Conservation (phyloP, 2,888 invertebrate species). For the Hydrotaea cyrtoneurina region DNA sequence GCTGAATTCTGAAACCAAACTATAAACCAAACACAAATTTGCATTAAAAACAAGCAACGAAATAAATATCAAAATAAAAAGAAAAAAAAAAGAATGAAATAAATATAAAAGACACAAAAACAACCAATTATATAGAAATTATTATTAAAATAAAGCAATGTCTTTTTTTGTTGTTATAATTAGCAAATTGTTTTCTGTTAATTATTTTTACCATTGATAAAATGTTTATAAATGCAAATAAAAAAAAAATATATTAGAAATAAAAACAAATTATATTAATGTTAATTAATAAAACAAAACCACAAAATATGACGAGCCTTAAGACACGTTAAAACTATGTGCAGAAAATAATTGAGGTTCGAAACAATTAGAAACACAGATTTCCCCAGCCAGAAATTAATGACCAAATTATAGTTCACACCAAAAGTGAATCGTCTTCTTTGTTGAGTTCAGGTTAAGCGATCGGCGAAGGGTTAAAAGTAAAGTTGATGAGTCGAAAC, state of each 20-base stretch:
- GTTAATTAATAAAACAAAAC: background rate
- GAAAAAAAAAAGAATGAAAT: too few relatives aligned
- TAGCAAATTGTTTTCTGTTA: constrained; percentile 25
- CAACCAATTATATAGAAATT: constrained; percentile 12
- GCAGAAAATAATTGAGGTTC: too few relatives aligned
- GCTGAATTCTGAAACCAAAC: background rate
- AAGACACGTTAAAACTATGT: too few relatives aligned
- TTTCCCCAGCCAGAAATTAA: too few relatives aligned
- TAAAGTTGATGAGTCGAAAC: too few relatives aligned
- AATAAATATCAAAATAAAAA: background rate
- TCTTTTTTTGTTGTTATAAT: constrained; percentile 23
- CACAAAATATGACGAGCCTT: too few relatives aligned
- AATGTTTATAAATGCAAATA: constrained; percentile 19
- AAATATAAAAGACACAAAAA: background rate
- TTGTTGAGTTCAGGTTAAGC: too few relatives aligned
- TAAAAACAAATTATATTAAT: background rate
- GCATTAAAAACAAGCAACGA: constrained; percentile 18
- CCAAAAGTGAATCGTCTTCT: too few relatives aligned
- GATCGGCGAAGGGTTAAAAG: too few relatives aligned
- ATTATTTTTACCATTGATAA: constrained; percentile 19
- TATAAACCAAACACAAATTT: background rate
- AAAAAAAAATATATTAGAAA: background rate
- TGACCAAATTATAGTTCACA: too few relatives aligned
- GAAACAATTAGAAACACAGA: too few relatives aligned
- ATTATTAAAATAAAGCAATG: constrained; percentile 9